Evolutionary conservation across 2,113 vertebrate genomes (phyloP), one percentile per base, ranked within the genome.

Genomic region (Neotoma lepida): DNA sequence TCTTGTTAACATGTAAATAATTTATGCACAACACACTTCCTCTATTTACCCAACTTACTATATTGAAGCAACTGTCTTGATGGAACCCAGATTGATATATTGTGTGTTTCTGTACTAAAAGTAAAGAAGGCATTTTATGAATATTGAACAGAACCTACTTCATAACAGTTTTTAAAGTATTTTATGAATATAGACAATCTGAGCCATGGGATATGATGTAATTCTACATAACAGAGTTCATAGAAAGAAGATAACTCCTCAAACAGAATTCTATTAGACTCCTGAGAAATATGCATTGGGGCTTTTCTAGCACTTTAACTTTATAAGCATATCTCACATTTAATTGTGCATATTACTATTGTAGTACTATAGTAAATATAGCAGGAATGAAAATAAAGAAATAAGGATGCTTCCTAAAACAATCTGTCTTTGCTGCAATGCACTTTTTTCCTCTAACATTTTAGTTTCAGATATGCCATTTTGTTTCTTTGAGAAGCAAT

Each of bases 1-100:
- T 96, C 96, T 96, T 97, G 96, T 97, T 98, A 95, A 97, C 97
- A 98, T 97, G 97, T 97, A 98, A 98, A 98, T 97, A 97, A 97
- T 98, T 98, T 98, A 96, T 66, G 93, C 94, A 87, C 58, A 51
- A 85, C 93, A 95, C 82, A 90, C 96, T 98, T 98, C 96, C 97
- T 98, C 94, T 97, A 92, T 97, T 97, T 91, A 1, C 88, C 94
- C 91, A 95, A 94, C 97, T 97, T 98, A 95, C 96, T 97, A 97
- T 95, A 61, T 93, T 63, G 76, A 97, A 98, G 97, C 95, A 97
- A 95, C 64, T 87, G 92, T 95, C 95, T 92, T 96, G 96, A 93
- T 97, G 96, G 97, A 97, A 89, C 91, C 94, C 93, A 96, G 95
- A 97, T 96, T 98, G 97, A 96, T 97, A 68, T 89, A 97, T 64